These are phyloP conservation scores for Xiphophorus couchianus DNA, from an alignment of 2,113 vertebrate species.

Conservation along the genomic window DNA sequence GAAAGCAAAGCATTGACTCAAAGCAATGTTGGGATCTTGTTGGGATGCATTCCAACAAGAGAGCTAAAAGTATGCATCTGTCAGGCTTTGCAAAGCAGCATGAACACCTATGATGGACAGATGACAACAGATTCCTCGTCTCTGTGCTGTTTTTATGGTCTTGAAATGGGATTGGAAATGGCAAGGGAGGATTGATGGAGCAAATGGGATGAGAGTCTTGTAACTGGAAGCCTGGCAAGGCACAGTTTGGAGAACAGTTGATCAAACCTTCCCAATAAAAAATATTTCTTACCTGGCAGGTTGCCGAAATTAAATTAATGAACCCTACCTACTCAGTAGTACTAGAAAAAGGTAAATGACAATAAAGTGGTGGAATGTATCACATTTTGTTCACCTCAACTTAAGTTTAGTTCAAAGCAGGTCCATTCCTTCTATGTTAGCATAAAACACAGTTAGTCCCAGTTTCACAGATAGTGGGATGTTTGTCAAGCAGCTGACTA, in stretches of 20 bases:
- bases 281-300: too few relatives aligned
- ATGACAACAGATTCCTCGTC: constrained; percentile 32
- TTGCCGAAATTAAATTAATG: too few relatives aligned
- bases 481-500: too few relatives aligned
- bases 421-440: too few relatives aligned
- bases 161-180: constrained; percentile 49
- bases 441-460: too few relatives aligned
- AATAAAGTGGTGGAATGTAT: too few relatives aligned
- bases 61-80: constrained; percentile 49
- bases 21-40: too few relatives aligned
- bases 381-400: too few relatives aligned
- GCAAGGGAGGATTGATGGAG: neutral
- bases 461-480: too few relatives aligned
- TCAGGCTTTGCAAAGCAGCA: constrained; percentile 55
- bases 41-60: constrained; percentile 49
- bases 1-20: constrained; percentile 30
- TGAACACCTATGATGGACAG: constrained; percentile 63
- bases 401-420: too few relatives aligned
- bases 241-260: neutral
- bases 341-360: too few relatives aligned
- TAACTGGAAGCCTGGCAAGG: neutral
- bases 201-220: neutral
- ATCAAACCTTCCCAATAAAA: neutral
- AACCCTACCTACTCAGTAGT: too few relatives aligned
- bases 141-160: constrained; percentile 46